These are phyloP conservation scores for Lutjanus erythropterus DNA, from an alignment of 2,113 vertebrate genomes.

Conservation along the genomic window DNA sequence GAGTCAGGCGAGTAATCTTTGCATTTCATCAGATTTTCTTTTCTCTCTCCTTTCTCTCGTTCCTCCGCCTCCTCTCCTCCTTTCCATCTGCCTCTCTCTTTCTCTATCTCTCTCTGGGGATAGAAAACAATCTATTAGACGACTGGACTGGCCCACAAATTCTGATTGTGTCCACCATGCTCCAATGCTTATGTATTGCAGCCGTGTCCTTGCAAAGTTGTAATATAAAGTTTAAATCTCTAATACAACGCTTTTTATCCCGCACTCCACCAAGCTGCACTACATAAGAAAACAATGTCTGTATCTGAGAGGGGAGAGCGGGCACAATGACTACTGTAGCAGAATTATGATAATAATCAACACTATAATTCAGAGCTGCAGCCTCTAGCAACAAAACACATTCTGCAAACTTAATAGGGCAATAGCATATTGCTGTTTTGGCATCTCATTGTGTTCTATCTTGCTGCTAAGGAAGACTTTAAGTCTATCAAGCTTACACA, in stretches of 20 bases:
- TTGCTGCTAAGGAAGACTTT: conserved; percentile 34
- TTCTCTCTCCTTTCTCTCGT: conserved; percentile 14
- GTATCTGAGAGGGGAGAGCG: conserved; percentile 15
- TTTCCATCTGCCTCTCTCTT: conserved; percentile 38
- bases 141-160: conserved; percentile 53
- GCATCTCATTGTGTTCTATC: conserved; percentile 6
- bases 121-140: conserved; percentile 64
- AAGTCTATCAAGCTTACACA: conserved; percentile 40
- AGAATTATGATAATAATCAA: conserved; percentile 61
- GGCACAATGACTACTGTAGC: conserved; percentile 7
- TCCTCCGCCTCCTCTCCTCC: not conserved
- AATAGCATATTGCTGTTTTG: conserved; percentile 8
- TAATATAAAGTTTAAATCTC: conserved; percentile 51
- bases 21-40: conserved; percentile 59
- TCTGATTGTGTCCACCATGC: conserved; percentile 63
- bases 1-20: conserved; percentile 68
- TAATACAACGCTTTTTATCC: conserved; percentile 19
- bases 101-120: conserved; percentile 47
- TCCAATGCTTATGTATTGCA: conserved; percentile 45
- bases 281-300: conserved; percentile 30
- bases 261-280: conserved; percentile 10
- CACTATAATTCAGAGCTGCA: conserved; percentile 42
- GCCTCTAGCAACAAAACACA: conserved; percentile 44
- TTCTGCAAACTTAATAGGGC: conserved; percentile 42
- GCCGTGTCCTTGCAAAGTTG: conserved; percentile 54